Conservation (phyloP, 2,888 invertebrate genomes). For the Portevinia maculata region DNA sequence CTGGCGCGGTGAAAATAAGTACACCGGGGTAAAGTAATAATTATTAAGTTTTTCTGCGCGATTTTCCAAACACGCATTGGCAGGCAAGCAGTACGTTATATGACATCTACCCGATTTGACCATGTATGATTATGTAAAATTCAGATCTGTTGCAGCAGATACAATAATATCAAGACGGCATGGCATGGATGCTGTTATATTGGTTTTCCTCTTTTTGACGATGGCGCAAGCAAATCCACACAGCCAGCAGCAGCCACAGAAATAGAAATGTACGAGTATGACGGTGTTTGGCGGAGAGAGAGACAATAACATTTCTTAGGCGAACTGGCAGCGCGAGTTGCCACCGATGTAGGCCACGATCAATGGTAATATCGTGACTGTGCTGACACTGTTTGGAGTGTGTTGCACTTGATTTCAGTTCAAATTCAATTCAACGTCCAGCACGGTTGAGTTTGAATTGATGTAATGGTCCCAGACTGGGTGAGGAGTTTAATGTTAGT, state of each 20-base stretch:
- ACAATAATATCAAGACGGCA: background rate
- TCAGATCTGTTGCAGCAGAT: conserved; percentile 41
- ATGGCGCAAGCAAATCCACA: background rate
- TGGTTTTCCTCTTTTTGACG: conserved; percentile 13
- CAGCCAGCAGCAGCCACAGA: conserved; percentile 7
- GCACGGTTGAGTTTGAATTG: conserved; percentile 17
- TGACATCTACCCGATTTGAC: conserved; percentile 35
- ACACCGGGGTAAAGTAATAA: conserved; percentile 7
- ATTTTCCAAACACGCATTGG: conserved; percentile 4
- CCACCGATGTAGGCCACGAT: conserved; percentile 63
- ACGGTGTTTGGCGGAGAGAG: conserved; percentile 7
- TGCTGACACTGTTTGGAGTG: conserved; percentile 65
- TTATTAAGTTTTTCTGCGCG: conserved; percentile 7
- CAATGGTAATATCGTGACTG: conserved; percentile 69
- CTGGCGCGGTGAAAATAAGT: conserved; percentile 14
- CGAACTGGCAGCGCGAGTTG: conserved; percentile 30
- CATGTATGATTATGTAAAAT: conserved; percentile 53
- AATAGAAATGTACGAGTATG: conserved; percentile 36
- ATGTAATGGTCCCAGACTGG: conserved; percentile 30
- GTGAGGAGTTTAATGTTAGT: conserved; percentile 10
- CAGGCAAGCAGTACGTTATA: background rate
- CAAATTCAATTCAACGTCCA: conserved; percentile 29
- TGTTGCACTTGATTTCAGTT: conserved; percentile 63
- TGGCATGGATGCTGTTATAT: conserved; percentile 13
- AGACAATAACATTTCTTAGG: conserved; percentile 43